Evolutionary conservation across 37 sponge, comb jelly and placozoan species (phyloP), one percentile per base, ranked within the genome.

Genomic region (Aphrocallistes beatrix): DNA sequence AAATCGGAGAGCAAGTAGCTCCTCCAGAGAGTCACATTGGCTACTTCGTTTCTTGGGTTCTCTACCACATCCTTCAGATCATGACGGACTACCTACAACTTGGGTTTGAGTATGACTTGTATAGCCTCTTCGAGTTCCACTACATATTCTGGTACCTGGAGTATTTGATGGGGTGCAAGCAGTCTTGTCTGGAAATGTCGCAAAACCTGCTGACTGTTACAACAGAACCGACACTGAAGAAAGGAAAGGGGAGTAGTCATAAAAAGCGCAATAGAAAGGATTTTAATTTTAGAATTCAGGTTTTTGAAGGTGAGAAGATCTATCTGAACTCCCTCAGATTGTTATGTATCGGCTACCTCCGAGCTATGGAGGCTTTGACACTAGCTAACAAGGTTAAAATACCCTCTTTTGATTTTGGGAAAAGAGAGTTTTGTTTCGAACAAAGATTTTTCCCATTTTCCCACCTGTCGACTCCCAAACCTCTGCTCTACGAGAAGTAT

Each of bases 141-240:
- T 90, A 93, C 83, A 87, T 94, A 21, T 91, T 92, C 88, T 97
- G 97, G 93, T 97, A 97, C 87, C 83, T 97, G 83, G 97, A 97
- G 84, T 97, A 94, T 81, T 48, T 93, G 9, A 92, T 90, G 37
- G 92, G 94, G 28, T 94, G 94, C 91, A 86, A 84, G 51, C 85
- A 88, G 21, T 90, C 89, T 1, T 83, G 88, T 10, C 25, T 90
- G n/a, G 91, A 94, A 51, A 85, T 89, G 3, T 91, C 91, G 0
- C 85, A 91, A 38, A 84, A 93, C 19, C 81, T 90, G 50, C 51
- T 81, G 16, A 30, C 84, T 0, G 17, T 50, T 0, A 85, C 88
- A 39, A 16, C 84, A 0, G 85, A 85, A 23, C 19, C 81, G 0
- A 25, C 6, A 0, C 40, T 6, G 23, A 39, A 39, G 49, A 47